Conservation (phyloP, 1,140 invertebrate genomes). For the Pseudomyrmex sp. region DNA sequence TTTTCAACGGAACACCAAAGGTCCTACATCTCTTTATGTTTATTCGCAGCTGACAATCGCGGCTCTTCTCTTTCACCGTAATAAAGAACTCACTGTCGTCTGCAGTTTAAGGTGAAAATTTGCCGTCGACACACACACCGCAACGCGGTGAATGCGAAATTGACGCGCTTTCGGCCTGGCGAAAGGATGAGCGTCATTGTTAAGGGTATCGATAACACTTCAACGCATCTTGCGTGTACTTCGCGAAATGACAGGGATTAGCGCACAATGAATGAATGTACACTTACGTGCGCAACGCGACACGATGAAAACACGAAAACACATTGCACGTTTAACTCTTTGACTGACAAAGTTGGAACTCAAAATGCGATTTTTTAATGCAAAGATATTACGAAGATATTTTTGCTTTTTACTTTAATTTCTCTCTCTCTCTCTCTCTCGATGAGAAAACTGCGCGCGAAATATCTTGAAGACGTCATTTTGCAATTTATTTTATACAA, state of each 20-base stretch:
- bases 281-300: neutral
- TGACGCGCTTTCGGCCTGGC: constrained; percentile 50
- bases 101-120: constrained; percentile 69
- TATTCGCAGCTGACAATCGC: constrained; percentile 60
- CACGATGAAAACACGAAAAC: too few species aligned
- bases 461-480: neutral
- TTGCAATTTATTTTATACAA: neutral
- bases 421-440: too few species aligned
- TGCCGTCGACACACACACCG: constrained; percentile 24
- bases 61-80: constrained; percentile 39
- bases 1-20: constrained; percentile 22
- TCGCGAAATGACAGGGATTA: constrained; percentile 34
- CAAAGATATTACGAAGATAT: too few species aligned
- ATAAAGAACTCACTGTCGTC: constrained; percentile 71
- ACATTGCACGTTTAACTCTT: too few species aligned
- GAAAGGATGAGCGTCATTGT: constrained; percentile 68
- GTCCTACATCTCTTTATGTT: constrained; percentile 51
- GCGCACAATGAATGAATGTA: constrained; percentile 45
- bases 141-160: constrained; percentile 65
- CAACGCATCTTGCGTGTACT: constrained; percentile 21
- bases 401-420: too few species aligned
- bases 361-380: too few species aligned
- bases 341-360: too few species aligned
- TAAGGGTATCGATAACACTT: constrained; percentile 17
- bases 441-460: too few species aligned